Evolutionary conservation across 2,797 vertebrate genomes (phyloP), one percentile per base, ranked within the genome.

Genomic region (Todus mexicanus): DNA sequence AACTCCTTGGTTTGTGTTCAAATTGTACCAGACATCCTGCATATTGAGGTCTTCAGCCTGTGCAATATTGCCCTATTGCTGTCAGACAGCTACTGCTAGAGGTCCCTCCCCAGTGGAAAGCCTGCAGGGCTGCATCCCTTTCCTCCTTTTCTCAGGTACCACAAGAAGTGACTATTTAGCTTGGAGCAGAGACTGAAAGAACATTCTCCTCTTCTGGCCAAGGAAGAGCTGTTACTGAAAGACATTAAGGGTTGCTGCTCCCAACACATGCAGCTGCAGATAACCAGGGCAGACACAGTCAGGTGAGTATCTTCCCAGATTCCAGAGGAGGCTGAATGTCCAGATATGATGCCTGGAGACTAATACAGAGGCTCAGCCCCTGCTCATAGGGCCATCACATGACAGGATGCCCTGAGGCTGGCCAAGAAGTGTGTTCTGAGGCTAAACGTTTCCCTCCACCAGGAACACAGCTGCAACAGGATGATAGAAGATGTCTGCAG

Each of bases 341-440:
- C 0, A 2, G 27, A 47, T 27, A 35, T 1, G 2, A 22, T 33
- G 54, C 25, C 35, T 31, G 50, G 31, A 56, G n/a, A 80, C 15
- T 1, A 1, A 60, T 6, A 9, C 8, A 63, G n/a, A 68, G 16
- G 35, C 37, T 61, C 37, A 37, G 27, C 7, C 25, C 9, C 8
- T 17, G 40, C 27, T 45, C 1, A 0, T 40, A 45, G 29, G 51
- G 14, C 15, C 25, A 29, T 25, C 0, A 0, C 26, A 5, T 8
- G 9, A 21, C 54, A 68, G 23, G 15, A 77, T 2, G 3, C 5
- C 26, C 10, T 40, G 18, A 15, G 15, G n/a, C 12, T 42, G 29
- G 43, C 31, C 54, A 43, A 25, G 33, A 26, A 48, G 14, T 4
- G 5, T 14, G 13, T 33, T 60, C 35, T 40, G 38, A 59, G 29